Percentiles rank a stretch among this genome's conserved stretches.
Conservation (phyloP, 2,797 vertebrate species). For the Paedocypris micromegethes region DNA sequence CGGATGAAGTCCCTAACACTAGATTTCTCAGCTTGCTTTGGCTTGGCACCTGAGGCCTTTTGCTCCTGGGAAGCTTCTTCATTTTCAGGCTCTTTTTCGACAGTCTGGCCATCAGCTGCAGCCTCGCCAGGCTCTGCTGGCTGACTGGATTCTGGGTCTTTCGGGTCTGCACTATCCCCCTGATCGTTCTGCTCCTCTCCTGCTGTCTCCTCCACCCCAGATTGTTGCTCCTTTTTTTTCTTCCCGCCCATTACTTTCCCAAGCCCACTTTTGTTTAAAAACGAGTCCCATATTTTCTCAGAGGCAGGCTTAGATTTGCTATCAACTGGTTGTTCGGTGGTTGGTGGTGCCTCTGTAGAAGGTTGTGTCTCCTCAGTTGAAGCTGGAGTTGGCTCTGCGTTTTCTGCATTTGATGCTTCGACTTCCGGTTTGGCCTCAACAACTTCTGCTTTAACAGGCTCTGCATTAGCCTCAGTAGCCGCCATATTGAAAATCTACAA, state of each 20-base stretch:
- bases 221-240: conserved; percentile 68
- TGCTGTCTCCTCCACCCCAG: conserved; percentile 40
- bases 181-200: conserved; percentile 42
- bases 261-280: conserved; percentile 75
- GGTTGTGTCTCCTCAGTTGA: conserved; percentile 47
- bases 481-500: conserved; percentile 61
- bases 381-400: conserved; percentile 38
- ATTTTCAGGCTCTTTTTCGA: conserved; percentile 62
- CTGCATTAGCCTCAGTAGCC: conserved; percentile 62
- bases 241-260: conserved; percentile 73
- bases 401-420: conserved; percentile 53
- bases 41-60: conserved; percentile 60
- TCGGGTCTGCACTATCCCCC: conserved; percentile 31
- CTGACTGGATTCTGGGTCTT: conserved; percentile 40
- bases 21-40: conserved; percentile 66
- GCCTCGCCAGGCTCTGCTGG: conserved; percentile 54
- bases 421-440: conserved; percentile 61
- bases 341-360: conserved; percentile 50
- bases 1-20: conserved; percentile 71
- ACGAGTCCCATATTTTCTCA: conserved; percentile 69
- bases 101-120: conserved; percentile 54
- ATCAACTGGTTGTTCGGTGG: conserved; percentile 46
- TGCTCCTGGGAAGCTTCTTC: conserved; percentile 59
- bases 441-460: conserved; percentile 61
- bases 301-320: conserved; percentile 62